Evolutionary conservation across 1,140 invertebrate species (phyloP).

Genomic region (Heterodera schachtii): DNA sequence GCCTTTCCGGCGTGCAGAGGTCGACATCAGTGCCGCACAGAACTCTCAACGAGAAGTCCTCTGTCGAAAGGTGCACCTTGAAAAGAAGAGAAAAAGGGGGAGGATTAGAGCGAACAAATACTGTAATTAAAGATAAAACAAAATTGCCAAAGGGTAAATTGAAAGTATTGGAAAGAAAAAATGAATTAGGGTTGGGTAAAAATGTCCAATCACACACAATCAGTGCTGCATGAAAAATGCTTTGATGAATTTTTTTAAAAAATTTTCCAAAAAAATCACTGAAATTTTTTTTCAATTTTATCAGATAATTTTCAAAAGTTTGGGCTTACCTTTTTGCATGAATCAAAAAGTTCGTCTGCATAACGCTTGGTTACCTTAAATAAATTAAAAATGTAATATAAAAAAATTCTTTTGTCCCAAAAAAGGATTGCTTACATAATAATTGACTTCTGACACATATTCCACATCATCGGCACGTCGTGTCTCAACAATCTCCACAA

Average conservation of each 20-base stretch:
- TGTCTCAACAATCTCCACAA: conserved; percentile 68
- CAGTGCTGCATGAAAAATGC: neutral
- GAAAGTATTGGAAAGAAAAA: too few species aligned
- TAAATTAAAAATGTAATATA: neutral
- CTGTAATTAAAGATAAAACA: neutral
- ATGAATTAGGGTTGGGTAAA: too few species aligned
- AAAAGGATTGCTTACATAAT: conserved; percentile 30
- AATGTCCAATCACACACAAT: neutral
- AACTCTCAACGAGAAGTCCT: conserved; percentile 39
- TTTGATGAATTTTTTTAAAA: too few species aligned
- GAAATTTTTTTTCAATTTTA: too few species aligned
- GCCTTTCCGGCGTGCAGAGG: conserved; percentile 46
- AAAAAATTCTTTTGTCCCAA: neutral
- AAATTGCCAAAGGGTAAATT: too few species aligned
- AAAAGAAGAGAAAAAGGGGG: conserved; percentile 19
- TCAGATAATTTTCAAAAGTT: neutral
- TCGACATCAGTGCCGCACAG: conserved; percentile 49
- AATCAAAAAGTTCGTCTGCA: conserved; percentile 49
- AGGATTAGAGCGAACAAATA: neutral
- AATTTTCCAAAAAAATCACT: too few species aligned
- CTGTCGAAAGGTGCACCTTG: conserved; percentile 41
- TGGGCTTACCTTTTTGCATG: conserved; percentile 43
- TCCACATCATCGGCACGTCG: conserved; percentile 25
- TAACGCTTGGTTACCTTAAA: conserved; percentile 38
- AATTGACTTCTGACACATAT: conserved; percentile 46